Evolutionary conservation across 2,113 vertebrate genomes (phyloP), one percentile per base, ranked within the genome.

Genomic region (Hystrix brachyura): DNA sequence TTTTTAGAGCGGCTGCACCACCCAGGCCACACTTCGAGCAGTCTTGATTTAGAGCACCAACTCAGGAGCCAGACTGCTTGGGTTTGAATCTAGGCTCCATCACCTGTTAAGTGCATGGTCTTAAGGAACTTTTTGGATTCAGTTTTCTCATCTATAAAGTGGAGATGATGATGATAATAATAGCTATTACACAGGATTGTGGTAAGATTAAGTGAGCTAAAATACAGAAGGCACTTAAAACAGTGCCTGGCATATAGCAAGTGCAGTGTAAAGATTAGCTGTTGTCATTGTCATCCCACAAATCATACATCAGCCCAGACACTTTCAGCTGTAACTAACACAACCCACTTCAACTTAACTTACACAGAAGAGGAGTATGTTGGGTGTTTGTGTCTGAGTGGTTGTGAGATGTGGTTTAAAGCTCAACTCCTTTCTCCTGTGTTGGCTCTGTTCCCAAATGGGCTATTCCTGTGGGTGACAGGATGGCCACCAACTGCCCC

Each of bases 101-200:
- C 38, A 60, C 51, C 88, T 67, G 27, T 53, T 78, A 90, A 59
- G 29, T 38, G 48, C 12, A 78, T 62, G 46, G n/a, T 46, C 38
- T 62, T 79, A 27, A 78, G 38, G 53, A 69, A 82, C 13, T 12
- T 84, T 72, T 86, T 95, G 69, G 62, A 18, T 89, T 94, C 11
- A 6, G 17, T 93, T 92, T 95, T 14, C n/a, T 95, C 67, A 89
- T 27, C 89, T 96, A 51, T 78, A 85, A 94, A 79, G 71, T 81
- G 62, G 38, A 92, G 64, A 91, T 29, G 43, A 57, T 80, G 74
- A 64, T 87, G 53, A 71, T 46, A 53, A 62, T 15, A 90, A 59
- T 29, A 79, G 46, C 27, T 93, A 69, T 3, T 21, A 14, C 17
- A 69, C n/a, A 92, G 78, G 21, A 64, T 18, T 83, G 34, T 60